Conservation (phyloP, 2,113 vertebrate species). For the Gopherus evgoodei region DNA sequence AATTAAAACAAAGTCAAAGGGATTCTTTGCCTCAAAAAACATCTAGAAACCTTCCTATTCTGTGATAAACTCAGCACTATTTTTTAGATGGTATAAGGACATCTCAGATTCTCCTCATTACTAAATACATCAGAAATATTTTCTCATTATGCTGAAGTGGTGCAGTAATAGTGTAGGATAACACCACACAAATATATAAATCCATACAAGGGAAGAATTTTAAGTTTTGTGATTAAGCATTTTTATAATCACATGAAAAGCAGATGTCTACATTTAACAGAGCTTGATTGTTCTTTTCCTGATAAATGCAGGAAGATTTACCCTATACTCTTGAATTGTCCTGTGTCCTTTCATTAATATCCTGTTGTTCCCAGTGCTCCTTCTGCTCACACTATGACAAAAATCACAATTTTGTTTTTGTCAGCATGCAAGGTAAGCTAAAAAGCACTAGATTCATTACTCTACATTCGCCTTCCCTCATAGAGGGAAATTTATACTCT, state of each 20-base stretch:
- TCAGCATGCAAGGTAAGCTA: not conserved
- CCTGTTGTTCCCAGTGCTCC: slow-evolving; percentile 10
- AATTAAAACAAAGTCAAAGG: not conserved
- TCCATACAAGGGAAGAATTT: not conserved
- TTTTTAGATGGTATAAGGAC: not conserved
- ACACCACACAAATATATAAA: not conserved
- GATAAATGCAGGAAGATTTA: slow-evolving; percentile 5
- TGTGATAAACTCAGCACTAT: not conserved
- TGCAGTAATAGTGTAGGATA: not conserved
- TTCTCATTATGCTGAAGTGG: not conserved
- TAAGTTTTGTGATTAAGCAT: not conserved
- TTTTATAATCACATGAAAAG: slow-evolving; percentile 8
- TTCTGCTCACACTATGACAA: not conserved
- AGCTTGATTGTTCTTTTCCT: slow-evolving; percentile 10
- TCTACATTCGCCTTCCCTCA: not conserved
- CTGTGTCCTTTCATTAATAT: slow-evolving; percentile 42
- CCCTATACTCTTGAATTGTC: not conserved
- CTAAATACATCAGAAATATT: not conserved
- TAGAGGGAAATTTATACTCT: not conserved
- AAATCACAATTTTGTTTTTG: slow-evolving; percentile 48
- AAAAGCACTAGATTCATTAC: not conserved
- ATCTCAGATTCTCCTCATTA: slow-evolving; percentile 25
- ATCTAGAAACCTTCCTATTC: not conserved
- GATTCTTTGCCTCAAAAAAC: not conserved
- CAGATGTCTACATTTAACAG: not conserved